Conservation (phyloP, 2,888 invertebrate species). For the Ochropleura leucogaster region DNA sequence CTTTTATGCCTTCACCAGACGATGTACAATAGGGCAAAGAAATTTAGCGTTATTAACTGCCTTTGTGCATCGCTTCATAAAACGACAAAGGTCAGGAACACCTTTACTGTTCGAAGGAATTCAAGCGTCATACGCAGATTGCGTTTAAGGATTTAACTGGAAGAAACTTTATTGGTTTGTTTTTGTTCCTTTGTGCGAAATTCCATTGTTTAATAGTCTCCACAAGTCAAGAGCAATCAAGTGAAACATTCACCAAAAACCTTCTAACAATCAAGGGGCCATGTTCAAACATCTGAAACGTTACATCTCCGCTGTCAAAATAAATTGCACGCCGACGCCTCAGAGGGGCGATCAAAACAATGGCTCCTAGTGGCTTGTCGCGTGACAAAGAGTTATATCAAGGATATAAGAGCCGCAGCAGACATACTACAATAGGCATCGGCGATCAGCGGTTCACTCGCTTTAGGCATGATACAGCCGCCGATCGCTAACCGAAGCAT, state of each 20-base stretch:
- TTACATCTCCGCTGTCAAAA: conserved; percentile 51
- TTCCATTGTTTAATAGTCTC: not conserved
- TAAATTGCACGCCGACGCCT: conserved; percentile 53
- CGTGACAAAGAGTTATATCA: conserved; percentile 57
- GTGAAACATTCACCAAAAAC: conserved; percentile 19
- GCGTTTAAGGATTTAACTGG: conserved; percentile 13
- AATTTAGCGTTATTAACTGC: conserved; percentile 43
- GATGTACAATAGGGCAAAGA: conserved; percentile 34
- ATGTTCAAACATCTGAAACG: conserved; percentile 34
- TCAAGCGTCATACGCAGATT: conserved; percentile 18
- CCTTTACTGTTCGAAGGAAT: conserved; percentile 23
- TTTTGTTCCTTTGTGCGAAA: conserved; percentile 3
- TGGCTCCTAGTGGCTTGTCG: conserved; percentile 45
- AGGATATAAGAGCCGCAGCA: conserved; percentile 28
- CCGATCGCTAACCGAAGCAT: not conserved
- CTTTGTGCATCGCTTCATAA: conserved; percentile 43
- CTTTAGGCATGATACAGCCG: not conserved
- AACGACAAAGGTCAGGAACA: conserved; percentile 13
- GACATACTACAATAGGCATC: not conserved
- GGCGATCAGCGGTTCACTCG: not conserved
- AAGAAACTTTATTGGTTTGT: not conserved
- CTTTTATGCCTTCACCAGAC: conserved; percentile 33
- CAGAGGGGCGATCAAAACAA: conserved; percentile 57
- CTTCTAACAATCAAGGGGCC: conserved; percentile 31
- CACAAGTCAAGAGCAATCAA: conserved; percentile 1